phyloP scores from a whole-genome alignment of 2,797 vertebrate genomes.

The Crossoptilon crossoptilon region DNA sequence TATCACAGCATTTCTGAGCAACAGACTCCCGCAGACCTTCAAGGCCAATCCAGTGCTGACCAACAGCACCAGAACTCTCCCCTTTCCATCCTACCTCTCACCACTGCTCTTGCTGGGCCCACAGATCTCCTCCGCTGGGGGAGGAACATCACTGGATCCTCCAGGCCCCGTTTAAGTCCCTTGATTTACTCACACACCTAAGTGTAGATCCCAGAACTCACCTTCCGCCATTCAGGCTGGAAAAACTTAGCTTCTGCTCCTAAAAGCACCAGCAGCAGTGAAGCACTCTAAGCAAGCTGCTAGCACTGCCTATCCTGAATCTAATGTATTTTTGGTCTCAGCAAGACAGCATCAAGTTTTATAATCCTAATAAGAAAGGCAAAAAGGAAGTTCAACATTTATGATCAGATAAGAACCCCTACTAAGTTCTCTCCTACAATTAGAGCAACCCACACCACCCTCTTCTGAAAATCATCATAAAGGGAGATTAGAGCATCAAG shows the following conservation, averaged over 20 bases:
- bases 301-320: fast-evolving
- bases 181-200: neutral
- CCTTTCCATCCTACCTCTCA: neutral
- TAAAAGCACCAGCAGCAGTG: neutral
- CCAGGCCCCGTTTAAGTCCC: fast-evolving
- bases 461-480: neutral
- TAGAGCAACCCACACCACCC: neutral
- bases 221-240: neutral
- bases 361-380: neutral
- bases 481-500: neutral
- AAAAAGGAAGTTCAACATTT: neutral
- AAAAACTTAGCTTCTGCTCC: neutral
- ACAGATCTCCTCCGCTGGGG: neutral
- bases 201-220: fast-evolving
- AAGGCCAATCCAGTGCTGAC: neutral
- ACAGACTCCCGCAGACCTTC: neutral
- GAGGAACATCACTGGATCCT: neutral
- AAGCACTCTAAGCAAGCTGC: neutral
- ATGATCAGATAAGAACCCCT: neutral
- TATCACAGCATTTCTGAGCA: neutral
- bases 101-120: fast-evolving
- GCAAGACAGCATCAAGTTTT: neutral
- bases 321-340: neutral
- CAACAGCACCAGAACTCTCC: neutral
- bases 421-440: neutral